These are phyloP conservation scores for Psilopsiagon aurifrons DNA, from an alignment of 2,113 vertebrate genomes.

Conservation along the genomic window DNA sequence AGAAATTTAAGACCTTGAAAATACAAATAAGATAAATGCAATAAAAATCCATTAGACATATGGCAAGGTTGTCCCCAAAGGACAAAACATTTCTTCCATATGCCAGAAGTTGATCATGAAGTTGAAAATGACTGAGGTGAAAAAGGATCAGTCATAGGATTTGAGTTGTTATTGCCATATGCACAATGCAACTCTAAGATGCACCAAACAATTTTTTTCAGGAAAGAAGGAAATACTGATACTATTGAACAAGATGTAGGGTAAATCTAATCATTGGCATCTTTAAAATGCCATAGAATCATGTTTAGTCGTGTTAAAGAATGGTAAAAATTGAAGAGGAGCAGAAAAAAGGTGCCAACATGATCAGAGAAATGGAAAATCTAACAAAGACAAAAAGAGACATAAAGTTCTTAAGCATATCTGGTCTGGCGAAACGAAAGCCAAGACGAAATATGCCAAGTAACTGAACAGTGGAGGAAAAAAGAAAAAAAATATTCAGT, in stretches of 20 bases:
- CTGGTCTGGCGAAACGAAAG: constrained; percentile 7
- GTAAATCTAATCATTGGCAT: constrained; percentile 5
- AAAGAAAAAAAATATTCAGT: neutral
- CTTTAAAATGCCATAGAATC: neutral
- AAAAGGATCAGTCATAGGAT: constrained; percentile 1
- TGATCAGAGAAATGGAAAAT: constrained; percentile 47
- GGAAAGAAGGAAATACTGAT: neutral
- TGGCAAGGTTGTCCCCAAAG: neutral
- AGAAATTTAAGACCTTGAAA: neutral
- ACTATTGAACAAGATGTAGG: neutral
- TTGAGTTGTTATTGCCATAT: neutral
- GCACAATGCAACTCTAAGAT: neutral
- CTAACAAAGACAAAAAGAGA: constrained; percentile 17
- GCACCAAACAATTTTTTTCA: neutral
- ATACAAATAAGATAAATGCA: neutral
- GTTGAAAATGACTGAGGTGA: neutral
- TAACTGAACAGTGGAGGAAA: neutral
- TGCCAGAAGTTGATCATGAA: neutral
- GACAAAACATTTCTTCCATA: constrained; percentile 4
- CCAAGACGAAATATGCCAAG: neutral
- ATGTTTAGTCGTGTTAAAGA: constrained; percentile 19
- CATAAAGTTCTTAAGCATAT: constrained; percentile 12
- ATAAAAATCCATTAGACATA: neutral
- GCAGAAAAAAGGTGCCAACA: constrained; percentile 19
- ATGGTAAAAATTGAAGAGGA: constrained; percentile 46